Evolutionary conservation across 2,888 invertebrate species (phyloP), one percentile per base, ranked within the genome.

Genomic region (Perizoma affinitatum): DNA sequence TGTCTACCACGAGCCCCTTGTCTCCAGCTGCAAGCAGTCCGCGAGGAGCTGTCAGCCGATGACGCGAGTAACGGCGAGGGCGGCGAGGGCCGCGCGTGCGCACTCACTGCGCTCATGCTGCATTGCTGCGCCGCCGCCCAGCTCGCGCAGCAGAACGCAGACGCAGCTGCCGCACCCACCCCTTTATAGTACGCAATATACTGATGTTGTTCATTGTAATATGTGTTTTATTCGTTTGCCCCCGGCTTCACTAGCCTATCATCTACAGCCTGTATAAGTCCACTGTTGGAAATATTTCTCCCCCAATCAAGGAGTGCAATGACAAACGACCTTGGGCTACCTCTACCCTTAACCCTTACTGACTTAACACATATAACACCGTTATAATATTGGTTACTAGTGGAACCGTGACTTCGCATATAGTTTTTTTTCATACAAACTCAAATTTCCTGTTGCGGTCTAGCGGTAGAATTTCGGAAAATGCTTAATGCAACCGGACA

Each of bases 61-160:
- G 89, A 89, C 72, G 87, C 86, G 36, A 69, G 78, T 44, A 75
- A 61, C 49, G 72, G 73, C 6, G 72, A 72, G 85, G 79, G 93
- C 80, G 69, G 96, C 46, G 98, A 98, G 80, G 95, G 96, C 68
- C 96, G 97, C 75, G 96, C 98, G 6, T 97, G 97, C 85, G 97
- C 98, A 0, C 92, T 99, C 65, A 97, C 98, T 52, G 96, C 98
- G 54, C 94, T 98, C 68, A 96, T 98, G 96, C 92, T 99, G 69
- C 98, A 98, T 87, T 97, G 98, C 86, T 99, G 98, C 88, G 96
- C 98, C 4, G 98, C 98, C 4, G 94, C 98, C 61, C 98, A 98
- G 80, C 95, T 96, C 72, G 95, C 96, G 45, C 88, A 90, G 71
- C 86, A 86, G 61, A 80, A 78, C 45, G 72, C 78, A 3, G 79